These are phyloP conservation scores for Dromiciops gliroides DNA, from an alignment of 2,113 vertebrate genomes.

Conservation along the genomic window DNA sequence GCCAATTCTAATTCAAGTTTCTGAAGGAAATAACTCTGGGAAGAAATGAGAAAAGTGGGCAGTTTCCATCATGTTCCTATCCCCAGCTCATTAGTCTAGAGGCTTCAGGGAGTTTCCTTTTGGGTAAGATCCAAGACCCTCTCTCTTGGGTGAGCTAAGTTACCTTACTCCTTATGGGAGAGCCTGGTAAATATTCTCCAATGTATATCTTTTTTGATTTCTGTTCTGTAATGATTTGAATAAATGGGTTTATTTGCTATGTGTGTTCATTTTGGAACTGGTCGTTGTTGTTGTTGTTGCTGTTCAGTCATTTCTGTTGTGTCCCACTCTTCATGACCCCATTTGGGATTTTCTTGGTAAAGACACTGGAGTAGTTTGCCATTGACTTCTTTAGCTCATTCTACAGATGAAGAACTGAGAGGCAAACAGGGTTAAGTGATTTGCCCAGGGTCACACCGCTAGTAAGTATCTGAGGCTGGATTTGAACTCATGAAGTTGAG, in stretches of 20 bases:
- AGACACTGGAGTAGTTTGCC: background rate
- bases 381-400: background rate
- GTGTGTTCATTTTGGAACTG: background rate
- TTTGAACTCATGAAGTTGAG: background rate
- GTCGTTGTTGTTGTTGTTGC: background rate
- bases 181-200: background rate
- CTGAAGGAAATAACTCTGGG: background rate
- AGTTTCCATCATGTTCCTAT: background rate
- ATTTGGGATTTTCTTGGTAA: background rate
- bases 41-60: background rate
- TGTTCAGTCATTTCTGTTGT: too few species aligned
- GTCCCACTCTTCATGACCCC: background rate
- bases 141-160: background rate
- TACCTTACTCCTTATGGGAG: background rate
- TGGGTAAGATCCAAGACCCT: background rate
- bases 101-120: background rate
- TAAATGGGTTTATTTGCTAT: background rate
- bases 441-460: background rate
- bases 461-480: background rate
- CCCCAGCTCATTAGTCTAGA: background rate
- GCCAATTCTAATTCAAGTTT: background rate
- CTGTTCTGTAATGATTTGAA: background rate
- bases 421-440: background rate
- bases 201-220: background rate
- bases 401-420: background rate